Evolutionary conservation across 2,888 invertebrate genomes (phyloP).

Genomic region (Cataglyphis livida): DNA sequence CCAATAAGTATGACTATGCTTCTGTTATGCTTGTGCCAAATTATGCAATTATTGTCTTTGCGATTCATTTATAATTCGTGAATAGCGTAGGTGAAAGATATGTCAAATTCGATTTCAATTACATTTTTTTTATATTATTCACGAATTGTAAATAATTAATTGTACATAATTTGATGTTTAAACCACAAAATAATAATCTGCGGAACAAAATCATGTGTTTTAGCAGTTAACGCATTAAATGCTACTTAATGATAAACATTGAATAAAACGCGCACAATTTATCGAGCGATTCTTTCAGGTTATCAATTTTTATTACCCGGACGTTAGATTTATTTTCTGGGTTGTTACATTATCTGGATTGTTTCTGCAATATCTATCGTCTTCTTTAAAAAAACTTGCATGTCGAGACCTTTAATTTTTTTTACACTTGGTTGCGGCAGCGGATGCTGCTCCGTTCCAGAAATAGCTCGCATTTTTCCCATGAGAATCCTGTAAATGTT

Average conservation of each 20-base stretch:
- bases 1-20: neutral
- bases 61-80: neutral
- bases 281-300: neutral
- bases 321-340: slow-evolving; percentile 2
- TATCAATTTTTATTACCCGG: neutral
- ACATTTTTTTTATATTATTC: neutral
- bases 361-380: slow-evolving; percentile 7
- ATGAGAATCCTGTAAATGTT: slow-evolving; percentile 70
- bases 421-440: slow-evolving; percentile 46
- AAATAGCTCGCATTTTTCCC: slow-evolving; percentile 71
- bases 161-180: neutral
- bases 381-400: slow-evolving; percentile 6
- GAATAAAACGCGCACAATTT: neutral
- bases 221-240: slow-evolving; percentile 35
- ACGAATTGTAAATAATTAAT: neutral
- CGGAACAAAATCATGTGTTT: slow-evolving; percentile 2
- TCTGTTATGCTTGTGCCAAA: neutral
- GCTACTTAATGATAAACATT: slow-evolving; percentile 9
- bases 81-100: neutral
- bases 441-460: slow-evolving; percentile 62
- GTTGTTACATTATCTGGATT: slow-evolving; percentile 12
- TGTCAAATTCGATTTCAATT: neutral
- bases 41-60: neutral
- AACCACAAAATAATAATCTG: slow-evolving; percentile 5
- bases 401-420: slow-evolving; percentile 22